Evolutionary conservation across 1,140 invertebrate species (phyloP).

Genomic region (Batillaria attramentaria): DNA sequence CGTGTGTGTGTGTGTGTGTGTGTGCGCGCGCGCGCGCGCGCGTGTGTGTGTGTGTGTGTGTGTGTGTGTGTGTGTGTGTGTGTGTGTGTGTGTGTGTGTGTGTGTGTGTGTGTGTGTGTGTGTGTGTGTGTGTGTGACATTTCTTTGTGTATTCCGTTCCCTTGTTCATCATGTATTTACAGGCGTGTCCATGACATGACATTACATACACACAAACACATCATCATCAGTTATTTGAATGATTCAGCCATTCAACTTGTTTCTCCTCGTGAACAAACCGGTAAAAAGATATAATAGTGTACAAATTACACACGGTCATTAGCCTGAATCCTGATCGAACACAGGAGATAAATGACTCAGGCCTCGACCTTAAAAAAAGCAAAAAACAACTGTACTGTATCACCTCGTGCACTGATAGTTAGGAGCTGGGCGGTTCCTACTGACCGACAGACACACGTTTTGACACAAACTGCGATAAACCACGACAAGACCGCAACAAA

Average conservation of each 20-base stretch:
- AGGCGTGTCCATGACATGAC: background rate
- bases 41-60: background rate
- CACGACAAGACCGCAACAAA: no score
- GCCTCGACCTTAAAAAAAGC: no score
- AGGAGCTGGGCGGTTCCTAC: no score
- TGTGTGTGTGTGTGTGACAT: background rate
- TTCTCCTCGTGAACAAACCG: background rate
- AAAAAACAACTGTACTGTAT: no score
- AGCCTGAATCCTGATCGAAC: no score
- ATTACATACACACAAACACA: background rate
- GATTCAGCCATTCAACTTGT: background rate
- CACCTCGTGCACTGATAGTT: no score
- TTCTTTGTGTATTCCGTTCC: background rate
- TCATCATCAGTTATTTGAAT: no score
- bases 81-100: slow-evolving; percentile 18
- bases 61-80: background rate
- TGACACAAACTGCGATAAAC: no score
- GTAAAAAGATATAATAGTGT: background rate
- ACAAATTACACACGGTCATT: background rate
- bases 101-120: slow-evolving; percentile 12
- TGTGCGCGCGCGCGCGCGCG: background rate
- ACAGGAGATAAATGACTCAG: no score
- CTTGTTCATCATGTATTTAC: background rate
- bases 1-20: slow-evolving; percentile 10
- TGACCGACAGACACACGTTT: no score